Evolutionary conservation across 2,797 vertebrate species (phyloP), one percentile per base, ranked within the genome.

Genomic region (Craterocephalus amniculus): DNA sequence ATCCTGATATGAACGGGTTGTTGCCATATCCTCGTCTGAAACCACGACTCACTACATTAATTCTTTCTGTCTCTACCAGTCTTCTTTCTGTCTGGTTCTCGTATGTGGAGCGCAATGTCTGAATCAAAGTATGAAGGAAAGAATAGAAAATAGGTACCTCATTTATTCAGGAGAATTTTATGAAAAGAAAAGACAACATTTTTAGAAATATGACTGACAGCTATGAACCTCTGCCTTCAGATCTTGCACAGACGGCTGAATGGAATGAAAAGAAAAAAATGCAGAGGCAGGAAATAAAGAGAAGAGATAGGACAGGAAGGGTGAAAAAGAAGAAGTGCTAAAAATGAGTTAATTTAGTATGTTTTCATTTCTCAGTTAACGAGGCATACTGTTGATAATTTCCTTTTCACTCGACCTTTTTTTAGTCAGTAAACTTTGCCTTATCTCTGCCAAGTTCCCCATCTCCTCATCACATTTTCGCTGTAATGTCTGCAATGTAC

Each of bases 141-240:
- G 76, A 87, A 79, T 54, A 79, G 66, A 69, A 83, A 85, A 72
- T 55, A 79, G 67, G 71, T 74, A 65, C 75, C 83, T 88, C 80
- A 85, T 76, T 88, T 80, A 82, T 80, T 83, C 70, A 38, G 36
- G 43, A 20, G 77, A 76, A 79, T 84, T 79, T 79, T 82, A 69
- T 74, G 62, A 83, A 74, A 83, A 84, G 54, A 86, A 48, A 80
- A 85, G 67, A 83, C 63, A 78, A 80, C 70, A 83, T 83, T 88
- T 85, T 78, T 77, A 71, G 61, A 84, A 80, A 75, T 76, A 43
- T 91, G 87, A 91, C 58, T 84, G 92, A 90, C 87, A 88, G 87
- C 78, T 79, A 54, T 63, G 77, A 87, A 83, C 80, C 76, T 79
- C 48, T 40, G 59, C 63, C 62, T 80, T 88, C 62, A 76, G 58